A percentile compares a stretch with the other conserved stretches of the same genome.
Conservation (phyloP, 2,797 vertebrate species). For the Microctenopoma lineatum region DNA sequence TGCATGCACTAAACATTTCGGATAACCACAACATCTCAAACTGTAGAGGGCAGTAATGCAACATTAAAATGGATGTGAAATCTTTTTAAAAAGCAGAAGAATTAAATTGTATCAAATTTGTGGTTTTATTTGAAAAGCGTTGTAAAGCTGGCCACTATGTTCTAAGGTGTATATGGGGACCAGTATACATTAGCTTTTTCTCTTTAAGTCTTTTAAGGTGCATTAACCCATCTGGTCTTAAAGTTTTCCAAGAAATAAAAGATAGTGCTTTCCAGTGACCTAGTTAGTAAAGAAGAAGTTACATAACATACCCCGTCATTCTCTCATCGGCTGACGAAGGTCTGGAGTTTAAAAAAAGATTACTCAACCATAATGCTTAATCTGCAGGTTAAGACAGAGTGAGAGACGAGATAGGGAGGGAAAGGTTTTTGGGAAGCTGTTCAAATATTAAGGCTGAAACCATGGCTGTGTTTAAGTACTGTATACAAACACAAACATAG, state of each 20-base stretch:
- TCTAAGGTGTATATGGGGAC: background rate
- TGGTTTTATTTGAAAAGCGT: background rate
- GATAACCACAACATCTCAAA: background rate
- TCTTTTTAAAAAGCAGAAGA: slow-evolving; percentile 1
- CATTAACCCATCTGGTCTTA: slow-evolving; percentile 17
- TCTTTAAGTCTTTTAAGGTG: slow-evolving; percentile 26
- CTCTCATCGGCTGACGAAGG: slow-evolving; percentile 57
- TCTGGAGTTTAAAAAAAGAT: slow-evolving; percentile 55
- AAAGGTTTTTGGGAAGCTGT: slow-evolving; percentile 1
- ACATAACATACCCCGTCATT: slow-evolving; percentile 62
- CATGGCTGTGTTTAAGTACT: slow-evolving; percentile 22
- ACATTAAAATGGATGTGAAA: background rate
- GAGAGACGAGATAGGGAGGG: slow-evolving; percentile 10
- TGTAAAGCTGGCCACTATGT: background rate
- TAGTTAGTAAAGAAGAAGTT: slow-evolving; percentile 59
- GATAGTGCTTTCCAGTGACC: slow-evolving; percentile 38
- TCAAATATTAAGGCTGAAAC: slow-evolving; percentile 26
- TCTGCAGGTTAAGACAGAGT: slow-evolving; percentile 64
- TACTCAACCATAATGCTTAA: slow-evolving; percentile 68
- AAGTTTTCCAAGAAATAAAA: slow-evolving; percentile 38
- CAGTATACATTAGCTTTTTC: background rate
- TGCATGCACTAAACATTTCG: background rate
- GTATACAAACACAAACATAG: background rate
- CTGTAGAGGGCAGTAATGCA: slow-evolving; percentile 30
- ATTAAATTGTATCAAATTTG: background rate